These are phyloP conservation scores for Tauraco hartlaubi DNA, from an alignment of 2,797 vertebrate genomes.

Conservation along the genomic window DNA sequence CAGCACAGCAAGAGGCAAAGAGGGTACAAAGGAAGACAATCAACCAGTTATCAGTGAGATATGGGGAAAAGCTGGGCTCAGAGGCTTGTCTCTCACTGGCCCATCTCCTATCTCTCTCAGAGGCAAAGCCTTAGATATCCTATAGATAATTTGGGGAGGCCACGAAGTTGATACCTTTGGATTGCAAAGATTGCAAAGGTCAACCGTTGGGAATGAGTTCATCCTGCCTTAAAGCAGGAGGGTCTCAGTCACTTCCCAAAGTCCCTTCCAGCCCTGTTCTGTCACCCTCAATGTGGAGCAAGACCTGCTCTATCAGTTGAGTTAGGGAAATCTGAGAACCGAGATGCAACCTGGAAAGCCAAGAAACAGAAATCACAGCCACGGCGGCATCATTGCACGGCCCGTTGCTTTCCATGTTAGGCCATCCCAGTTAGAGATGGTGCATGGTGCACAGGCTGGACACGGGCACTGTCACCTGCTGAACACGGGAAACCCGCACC, in stretches of 20 bases:
- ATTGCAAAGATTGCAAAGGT: neutral
- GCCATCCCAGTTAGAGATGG: neutral
- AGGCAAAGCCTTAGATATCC: neutral
- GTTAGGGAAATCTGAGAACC: neutral
- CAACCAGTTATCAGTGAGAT: neutral
- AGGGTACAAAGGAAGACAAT: constrained; percentile 28
- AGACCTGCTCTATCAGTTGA: neutral
- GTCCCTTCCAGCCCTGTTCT: neutral
- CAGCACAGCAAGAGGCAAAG: constrained; percentile 4
- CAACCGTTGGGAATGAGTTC: neutral
- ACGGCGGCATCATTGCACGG: neutral
- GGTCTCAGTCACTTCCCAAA: neutral
- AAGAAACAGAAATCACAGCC: neutral
- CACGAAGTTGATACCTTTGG: neutral
- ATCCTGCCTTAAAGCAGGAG: neutral
- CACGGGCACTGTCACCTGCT: neutral
- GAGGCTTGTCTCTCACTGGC: neutral
- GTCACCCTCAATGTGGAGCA: neutral
- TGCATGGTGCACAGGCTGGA: neutral
- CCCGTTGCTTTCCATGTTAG: neutral
- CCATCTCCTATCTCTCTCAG: neutral
- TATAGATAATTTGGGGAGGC: neutral
- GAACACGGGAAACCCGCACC: neutral
- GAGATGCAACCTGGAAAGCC: neutral
- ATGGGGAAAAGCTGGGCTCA: neutral